Base-by-base conservation (phyloP, 2,888 invertebrate species). In the Melanostoma mellinum region DNA sequence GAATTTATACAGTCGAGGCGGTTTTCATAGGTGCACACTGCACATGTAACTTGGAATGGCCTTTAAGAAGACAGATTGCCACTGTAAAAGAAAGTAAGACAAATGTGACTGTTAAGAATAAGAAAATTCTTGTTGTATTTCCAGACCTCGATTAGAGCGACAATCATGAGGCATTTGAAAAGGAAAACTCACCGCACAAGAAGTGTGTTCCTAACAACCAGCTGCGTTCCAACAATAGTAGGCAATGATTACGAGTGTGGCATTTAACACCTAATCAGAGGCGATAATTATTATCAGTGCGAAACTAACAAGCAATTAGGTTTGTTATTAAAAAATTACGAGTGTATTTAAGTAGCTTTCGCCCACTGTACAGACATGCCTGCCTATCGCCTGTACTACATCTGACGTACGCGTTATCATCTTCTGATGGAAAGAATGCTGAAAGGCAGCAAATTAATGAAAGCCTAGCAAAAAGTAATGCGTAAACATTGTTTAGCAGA, bases 321-420 rank as follows among this genome's bases (percentile, higher is more conserved):
- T 36, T 30, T 53, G 4, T 20, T 10, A 48, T 0, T 36, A 0
- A n/a, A 46, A 61, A 40, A 10, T 32, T 2, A 3, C 2, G 10
- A 3, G 8, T 72, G 72, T 6, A 44, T 10, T 20, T 3, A 63
- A 36, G 6, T n/a, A 30, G 56, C 2, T 9, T 56, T 71, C 50
- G 32, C 63, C 36, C 0, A 77, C 32, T 72, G 75, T 80, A 38
- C 6, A 10, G 38, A 42, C 56, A 77, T 40, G 42, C 32, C 55
- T 42, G 33, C 67, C 33, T 46, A 46, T 53, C 60, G 46, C 46
- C 55, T 61, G 74, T 53, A 6, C 46, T 55, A 50, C 61, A 42
- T 55, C 40, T 73, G 55, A 46, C 55, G 38, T 56, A 80, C 61
- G 69, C 56, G 52, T 63, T 61, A 58, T 77, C 71, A 76, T 69